phyloP scores from a whole-genome alignment of 2,113 vertebrate genomes.

The Saguinus imperator region DNA sequence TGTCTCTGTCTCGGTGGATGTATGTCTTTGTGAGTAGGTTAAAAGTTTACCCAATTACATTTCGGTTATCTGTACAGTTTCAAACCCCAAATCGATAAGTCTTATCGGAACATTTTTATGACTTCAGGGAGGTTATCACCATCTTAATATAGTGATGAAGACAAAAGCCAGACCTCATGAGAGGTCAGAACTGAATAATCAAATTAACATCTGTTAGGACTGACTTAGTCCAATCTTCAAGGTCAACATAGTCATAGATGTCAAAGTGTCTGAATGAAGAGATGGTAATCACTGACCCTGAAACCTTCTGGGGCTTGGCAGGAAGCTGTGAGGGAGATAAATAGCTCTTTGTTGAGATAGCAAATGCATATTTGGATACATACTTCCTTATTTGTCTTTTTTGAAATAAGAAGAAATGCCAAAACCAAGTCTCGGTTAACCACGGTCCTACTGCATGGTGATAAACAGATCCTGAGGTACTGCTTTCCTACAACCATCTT shows the following conservation, averaged over 20 bases:
- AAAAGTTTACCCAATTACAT: constrained; percentile 78
- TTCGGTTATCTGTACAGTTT: constrained; percentile 69
- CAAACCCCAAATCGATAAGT: constrained; percentile 60
- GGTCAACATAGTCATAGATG: constrained; percentile 58
- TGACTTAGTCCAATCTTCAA: constrained; percentile 49
- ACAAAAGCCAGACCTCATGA: constrained; percentile 71
- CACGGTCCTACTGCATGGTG: not conserved
- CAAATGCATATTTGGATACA: constrained; percentile 35
- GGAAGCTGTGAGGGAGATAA: constrained; percentile 49
- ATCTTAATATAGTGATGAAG: constrained; percentile 69
- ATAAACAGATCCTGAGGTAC: not conserved
- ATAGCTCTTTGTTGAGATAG: constrained; percentile 34
- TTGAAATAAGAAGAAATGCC: constrained; percentile 3
- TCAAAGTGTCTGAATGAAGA: constrained; percentile 47
- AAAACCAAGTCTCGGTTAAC: constrained; percentile 33
- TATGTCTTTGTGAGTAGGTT: constrained; percentile 62
- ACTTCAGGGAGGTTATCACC: constrained; percentile 65
- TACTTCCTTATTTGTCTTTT: constrained; percentile 25
- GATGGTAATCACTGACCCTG: constrained; percentile 61
- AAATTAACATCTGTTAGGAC: constrained; percentile 71
- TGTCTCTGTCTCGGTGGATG: constrained; percentile 44
- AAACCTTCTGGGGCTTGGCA: constrained; percentile 32
- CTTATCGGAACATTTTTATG: constrained; percentile 73
- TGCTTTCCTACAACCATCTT: not conserved
- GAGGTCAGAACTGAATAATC: constrained; percentile 60